These are phyloP conservation scores for Mongoloraphidia duomilia DNA, from an alignment of 2,888 invertebrate genomes.

Conservation along the genomic window DNA sequence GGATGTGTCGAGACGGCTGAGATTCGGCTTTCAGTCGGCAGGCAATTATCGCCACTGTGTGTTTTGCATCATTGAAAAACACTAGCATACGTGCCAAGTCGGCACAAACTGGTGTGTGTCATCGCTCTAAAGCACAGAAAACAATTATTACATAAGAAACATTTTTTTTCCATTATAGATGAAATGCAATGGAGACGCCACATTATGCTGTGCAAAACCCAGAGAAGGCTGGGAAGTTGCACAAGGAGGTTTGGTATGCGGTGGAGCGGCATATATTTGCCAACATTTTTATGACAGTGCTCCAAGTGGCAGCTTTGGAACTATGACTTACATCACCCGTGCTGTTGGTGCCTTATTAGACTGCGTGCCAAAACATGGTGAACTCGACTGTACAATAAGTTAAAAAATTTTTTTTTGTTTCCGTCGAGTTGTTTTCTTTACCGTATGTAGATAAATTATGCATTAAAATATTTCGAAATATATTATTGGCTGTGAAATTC, in stretches of 20 bases:
- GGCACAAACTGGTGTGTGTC: too few relatives aligned
- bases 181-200: conserved; percentile 79
- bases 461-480: too few relatives aligned
- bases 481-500: too few relatives aligned
- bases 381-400: conserved; percentile 68
- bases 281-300: conserved; percentile 97
- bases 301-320: conserved; percentile 93
- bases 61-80: too few relatives aligned
- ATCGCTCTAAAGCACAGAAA: not conserved
- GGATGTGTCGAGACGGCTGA: too few relatives aligned
- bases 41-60: too few relatives aligned
- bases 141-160: not conserved
- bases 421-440: not conserved
- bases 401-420: conserved; percentile 23
- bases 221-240: conserved; percentile 43
- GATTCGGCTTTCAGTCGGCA: too few relatives aligned
- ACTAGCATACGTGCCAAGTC: too few relatives aligned
- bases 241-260: conserved; percentile 59
- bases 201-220: conserved; percentile 80
- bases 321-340: conserved; percentile 90
- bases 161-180: conserved; percentile 37
- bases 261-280: conserved; percentile 90
- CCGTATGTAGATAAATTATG: too few relatives aligned
- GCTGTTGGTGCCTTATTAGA: conserved; percentile 63
- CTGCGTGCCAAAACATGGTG: conserved; percentile 59